Conservation (phyloP, 2,797 vertebrate species). For the Syndactyla subalaris region DNA sequence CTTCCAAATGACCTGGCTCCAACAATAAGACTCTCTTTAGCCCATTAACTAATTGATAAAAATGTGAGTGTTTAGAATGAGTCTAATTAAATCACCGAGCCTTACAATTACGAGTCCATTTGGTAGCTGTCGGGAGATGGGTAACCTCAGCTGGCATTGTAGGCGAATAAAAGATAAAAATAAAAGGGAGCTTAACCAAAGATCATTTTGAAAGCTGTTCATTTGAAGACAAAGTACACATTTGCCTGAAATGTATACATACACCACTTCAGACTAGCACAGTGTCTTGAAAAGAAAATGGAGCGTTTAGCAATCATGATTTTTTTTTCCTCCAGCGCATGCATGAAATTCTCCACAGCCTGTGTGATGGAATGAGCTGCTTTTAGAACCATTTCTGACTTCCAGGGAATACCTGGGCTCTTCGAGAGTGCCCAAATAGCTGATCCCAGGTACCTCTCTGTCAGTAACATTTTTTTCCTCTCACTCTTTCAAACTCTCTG, state of each 20-base stretch:
- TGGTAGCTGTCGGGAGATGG: slow-evolving; percentile 81
- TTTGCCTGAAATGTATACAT: slow-evolving; percentile 77
- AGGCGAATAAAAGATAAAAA: slow-evolving; percentile 81
- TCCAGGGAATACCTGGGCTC: background rate
- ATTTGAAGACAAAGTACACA: slow-evolving; percentile 80
- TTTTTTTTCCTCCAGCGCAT: background rate
- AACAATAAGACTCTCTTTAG: slow-evolving; percentile 83
- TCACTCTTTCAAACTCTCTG: background rate
- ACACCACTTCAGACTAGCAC: slow-evolving; percentile 72
- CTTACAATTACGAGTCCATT: slow-evolving; percentile 82
- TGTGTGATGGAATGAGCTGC: slow-evolving; percentile 64
- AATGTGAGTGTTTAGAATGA: slow-evolving; percentile 84
- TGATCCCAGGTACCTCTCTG: background rate
- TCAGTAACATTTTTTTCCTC: background rate
- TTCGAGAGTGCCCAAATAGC: background rate
- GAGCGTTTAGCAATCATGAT: slow-evolving; percentile 53
- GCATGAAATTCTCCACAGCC: slow-evolving; percentile 51
- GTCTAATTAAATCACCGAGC: slow-evolving; percentile 85
- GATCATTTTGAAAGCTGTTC: slow-evolving; percentile 82
- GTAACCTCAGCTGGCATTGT: slow-evolving; percentile 79
- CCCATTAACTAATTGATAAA: slow-evolving; percentile 88
- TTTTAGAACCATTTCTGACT: background rate
- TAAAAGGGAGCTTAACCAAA: slow-evolving; percentile 79
- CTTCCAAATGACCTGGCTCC: slow-evolving; percentile 85
- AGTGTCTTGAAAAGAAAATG: slow-evolving; percentile 73